Conservation (phyloP, 2,113 vertebrate genomes). For the Podarcis cretensis region DNA sequence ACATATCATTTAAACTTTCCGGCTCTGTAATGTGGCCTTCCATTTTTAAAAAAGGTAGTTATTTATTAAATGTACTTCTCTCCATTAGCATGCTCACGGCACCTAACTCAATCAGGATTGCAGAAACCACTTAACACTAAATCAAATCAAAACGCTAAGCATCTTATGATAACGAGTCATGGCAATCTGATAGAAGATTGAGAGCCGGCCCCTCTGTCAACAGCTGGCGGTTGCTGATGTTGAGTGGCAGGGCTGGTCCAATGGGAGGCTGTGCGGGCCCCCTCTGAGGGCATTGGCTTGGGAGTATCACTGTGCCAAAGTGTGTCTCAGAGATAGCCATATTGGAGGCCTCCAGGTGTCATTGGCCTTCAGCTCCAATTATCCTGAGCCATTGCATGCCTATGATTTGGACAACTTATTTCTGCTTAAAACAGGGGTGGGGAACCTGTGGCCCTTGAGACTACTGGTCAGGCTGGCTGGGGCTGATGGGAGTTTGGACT, state of each 20-base stretch:
- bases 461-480: not conserved
- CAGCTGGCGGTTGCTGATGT: not conserved
- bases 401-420: too few relatives aligned
- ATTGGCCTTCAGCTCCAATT: too few relatives aligned
- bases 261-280: not conserved
- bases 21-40: not conserved
- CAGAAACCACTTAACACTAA: not conserved
- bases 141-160: not conserved
- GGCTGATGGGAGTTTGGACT: not conserved
- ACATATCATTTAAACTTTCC: not conserved
- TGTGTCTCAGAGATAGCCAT: not conserved
- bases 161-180: not conserved
- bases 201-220: not conserved
- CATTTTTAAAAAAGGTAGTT: not conserved
- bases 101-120: not conserved
- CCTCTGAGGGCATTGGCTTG: not conserved
- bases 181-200: not conserved
- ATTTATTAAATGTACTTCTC: not conserved
- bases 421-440: not conserved
- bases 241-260: not conserved
- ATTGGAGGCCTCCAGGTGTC: too few relatives aligned
- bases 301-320: not conserved
- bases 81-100: constrained; percentile 1
- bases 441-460: not conserved
- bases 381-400: too few relatives aligned